Conservation (phyloP, 1,140 invertebrate genomes). For the Cydia amplana region DNA sequence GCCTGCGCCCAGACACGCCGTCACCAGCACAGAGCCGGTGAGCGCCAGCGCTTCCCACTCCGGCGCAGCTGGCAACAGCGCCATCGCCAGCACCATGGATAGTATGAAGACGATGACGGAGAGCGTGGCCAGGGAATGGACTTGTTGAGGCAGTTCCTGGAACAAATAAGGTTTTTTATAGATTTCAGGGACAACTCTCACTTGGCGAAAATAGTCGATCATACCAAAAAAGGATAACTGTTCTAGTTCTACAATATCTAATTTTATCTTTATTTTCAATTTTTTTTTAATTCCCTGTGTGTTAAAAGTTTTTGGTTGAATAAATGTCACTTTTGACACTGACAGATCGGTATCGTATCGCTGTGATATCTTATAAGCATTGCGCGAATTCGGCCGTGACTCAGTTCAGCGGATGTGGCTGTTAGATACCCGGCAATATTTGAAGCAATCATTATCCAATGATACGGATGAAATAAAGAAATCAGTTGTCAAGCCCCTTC, state of each 20-base stretch:
- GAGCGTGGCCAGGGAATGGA: slow-evolving; percentile 70
- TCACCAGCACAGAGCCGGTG: slow-evolving; percentile 77
- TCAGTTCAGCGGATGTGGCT: background rate
- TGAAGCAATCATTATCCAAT: no score
- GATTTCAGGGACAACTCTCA: background rate
- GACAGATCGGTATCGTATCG: no score
- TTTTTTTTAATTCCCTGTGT: no score
- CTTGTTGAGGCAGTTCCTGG: slow-evolving; percentile 75
- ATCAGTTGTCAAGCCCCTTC: no score
- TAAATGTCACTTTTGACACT: no score
- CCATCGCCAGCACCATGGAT: slow-evolving; percentile 72
- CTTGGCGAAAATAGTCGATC: background rate
- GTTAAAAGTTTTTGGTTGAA: no score
- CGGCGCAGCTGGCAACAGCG: slow-evolving; percentile 77
- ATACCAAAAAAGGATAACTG: no score
- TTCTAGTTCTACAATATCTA: no score
- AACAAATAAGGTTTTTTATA: slow-evolving; percentile 52
- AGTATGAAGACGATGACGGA: slow-evolving; percentile 77
- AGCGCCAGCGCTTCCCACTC: slow-evolving; percentile 79
- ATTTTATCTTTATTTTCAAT: no score
- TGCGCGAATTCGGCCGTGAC: no score
- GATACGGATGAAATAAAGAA: no score
- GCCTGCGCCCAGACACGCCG: slow-evolving; percentile 70
- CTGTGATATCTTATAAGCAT: no score
- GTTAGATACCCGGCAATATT: background rate